phyloP scores from a whole-genome alignment of 1,140 invertebrate species.

The Zaprionus kolodkinae region DNA sequence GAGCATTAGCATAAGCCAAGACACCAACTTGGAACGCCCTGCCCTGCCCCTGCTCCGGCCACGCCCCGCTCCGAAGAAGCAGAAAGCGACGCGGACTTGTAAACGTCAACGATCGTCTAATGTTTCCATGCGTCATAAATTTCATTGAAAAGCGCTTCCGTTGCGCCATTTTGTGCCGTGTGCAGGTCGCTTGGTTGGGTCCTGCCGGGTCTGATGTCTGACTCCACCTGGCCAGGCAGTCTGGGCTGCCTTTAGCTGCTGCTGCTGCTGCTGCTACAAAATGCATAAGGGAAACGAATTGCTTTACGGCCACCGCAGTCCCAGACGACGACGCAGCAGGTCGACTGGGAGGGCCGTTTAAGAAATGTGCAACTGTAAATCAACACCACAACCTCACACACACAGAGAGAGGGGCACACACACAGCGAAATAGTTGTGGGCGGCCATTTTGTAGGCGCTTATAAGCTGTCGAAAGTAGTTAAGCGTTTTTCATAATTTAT shows the following conservation, averaged over 20 bases:
- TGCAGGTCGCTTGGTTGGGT: conserved; percentile 8
- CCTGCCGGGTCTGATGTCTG: conserved; percentile 15
- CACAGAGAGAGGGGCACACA: conserved; percentile 24
- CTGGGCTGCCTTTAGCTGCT: neutral
- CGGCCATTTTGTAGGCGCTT: conserved; percentile 75
- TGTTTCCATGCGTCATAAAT: conserved; percentile 83
- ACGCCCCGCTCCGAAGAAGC: neutral
- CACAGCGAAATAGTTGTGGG: conserved; percentile 56
- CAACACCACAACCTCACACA: conserved; percentile 55
- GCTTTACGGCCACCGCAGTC: conserved; percentile 77
- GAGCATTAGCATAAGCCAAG: conserved; percentile 55
- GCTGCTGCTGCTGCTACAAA: conserved; percentile 65
- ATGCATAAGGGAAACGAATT: conserved; percentile 83
- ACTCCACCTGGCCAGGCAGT: conserved; percentile 36
- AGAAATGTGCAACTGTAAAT: conserved; percentile 82
- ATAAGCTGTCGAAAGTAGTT: conserved; percentile 83
- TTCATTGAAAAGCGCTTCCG: conserved; percentile 83
- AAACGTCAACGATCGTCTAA: conserved; percentile 82
- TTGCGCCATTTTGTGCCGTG: conserved; percentile 73
- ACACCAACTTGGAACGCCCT: neutral
- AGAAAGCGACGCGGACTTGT: conserved; percentile 59
- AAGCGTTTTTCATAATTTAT: conserved; percentile 83
- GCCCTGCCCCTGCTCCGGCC: too few relatives aligned
- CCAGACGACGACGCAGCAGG: conserved; percentile 36
- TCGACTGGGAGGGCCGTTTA: conserved; percentile 30